These are phyloP conservation scores for Hartigia nigra DNA, from an alignment of 2,888 invertebrate species.

Conservation along the genomic window DNA sequence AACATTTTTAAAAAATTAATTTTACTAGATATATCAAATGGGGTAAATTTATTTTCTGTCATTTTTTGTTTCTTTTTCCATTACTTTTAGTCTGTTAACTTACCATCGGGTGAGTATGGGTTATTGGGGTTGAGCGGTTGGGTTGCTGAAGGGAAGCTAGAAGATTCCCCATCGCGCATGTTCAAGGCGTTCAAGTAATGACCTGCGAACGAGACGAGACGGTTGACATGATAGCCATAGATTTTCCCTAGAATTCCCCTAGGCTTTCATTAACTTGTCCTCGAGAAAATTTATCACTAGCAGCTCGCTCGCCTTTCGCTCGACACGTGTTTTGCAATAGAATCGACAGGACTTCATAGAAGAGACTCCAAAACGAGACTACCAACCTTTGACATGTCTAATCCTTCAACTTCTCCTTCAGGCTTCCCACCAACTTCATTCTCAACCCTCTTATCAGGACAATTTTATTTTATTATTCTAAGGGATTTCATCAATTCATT, in stretches of 20 bases:
- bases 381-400: background rate
- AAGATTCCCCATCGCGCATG: slow-evolving; percentile 68
- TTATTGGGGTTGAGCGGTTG: slow-evolving; percentile 90
- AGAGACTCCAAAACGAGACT: background rate
- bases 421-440: background rate
- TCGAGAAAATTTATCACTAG: slow-evolving; percentile 18
- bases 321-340: slow-evolving; percentile 21
- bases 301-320: background rate
- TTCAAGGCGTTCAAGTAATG: slow-evolving; percentile 75
- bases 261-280: slow-evolving; percentile 44
- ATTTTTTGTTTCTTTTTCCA: background rate
- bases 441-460: background rate
- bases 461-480: background rate
- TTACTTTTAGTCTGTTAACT: slow-evolving; percentile 53
- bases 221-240: slow-evolving; percentile 26
- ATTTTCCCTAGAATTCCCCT: slow-evolving; percentile 14
- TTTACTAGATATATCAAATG: background rate
- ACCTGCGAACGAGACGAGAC: slow-evolving; percentile 66
- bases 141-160: slow-evolving; percentile 79
- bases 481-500: background rate
- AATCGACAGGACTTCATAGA: background rate
- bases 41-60: background rate
- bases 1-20: background rate
- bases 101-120: slow-evolving; percentile 91
- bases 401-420: background rate